Percentiles rank a stretch among this genome's conserved stretches.
phyloP scores from a whole-genome alignment of 53 echinoderm and acorn worm genomes.

The Astropecten irregularis region DNA sequence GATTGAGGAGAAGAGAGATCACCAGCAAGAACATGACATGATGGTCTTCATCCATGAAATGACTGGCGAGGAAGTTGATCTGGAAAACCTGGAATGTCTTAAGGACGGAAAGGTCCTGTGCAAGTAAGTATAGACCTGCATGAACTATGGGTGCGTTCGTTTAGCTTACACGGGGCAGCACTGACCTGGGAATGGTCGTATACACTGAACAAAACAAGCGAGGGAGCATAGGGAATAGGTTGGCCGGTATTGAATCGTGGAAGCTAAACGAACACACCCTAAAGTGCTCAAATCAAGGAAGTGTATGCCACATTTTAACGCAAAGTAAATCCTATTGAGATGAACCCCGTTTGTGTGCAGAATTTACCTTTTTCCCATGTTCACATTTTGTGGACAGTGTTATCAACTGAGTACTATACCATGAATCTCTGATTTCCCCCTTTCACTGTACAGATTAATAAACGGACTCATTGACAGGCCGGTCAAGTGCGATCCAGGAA shows the following conservation, averaged over 20 bases:
- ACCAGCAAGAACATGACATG: constrained; percentile 54
- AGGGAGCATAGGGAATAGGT: background rate
- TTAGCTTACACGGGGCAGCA: no score
- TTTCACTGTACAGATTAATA: constrained; percentile 29
- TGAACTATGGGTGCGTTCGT: no score
- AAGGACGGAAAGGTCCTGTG: constrained; percentile 90
- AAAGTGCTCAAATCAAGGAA: no score
- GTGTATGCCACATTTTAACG: no score
- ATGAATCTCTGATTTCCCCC: no score
- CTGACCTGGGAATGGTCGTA: no score
- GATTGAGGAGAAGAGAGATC: constrained; percentile 75
- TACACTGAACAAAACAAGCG: background rate
- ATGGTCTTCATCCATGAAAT: constrained; percentile 62
- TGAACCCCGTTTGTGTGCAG: no score
- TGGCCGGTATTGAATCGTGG: background rate
- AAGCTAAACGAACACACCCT: no score
- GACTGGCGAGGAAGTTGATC: constrained; percentile 55
- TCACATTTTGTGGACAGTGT: no score
- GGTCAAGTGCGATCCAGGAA: constrained; percentile 7
- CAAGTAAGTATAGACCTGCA: constrained; percentile 86
- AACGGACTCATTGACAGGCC: constrained; percentile 3
- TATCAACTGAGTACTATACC: no score
- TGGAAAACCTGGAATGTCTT: constrained; percentile 67
- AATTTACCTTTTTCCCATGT: no score
- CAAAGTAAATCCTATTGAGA: no score